phyloP scores from a whole-genome alignment of 2,113 vertebrate genomes.

The Cygnus atratus region DNA sequence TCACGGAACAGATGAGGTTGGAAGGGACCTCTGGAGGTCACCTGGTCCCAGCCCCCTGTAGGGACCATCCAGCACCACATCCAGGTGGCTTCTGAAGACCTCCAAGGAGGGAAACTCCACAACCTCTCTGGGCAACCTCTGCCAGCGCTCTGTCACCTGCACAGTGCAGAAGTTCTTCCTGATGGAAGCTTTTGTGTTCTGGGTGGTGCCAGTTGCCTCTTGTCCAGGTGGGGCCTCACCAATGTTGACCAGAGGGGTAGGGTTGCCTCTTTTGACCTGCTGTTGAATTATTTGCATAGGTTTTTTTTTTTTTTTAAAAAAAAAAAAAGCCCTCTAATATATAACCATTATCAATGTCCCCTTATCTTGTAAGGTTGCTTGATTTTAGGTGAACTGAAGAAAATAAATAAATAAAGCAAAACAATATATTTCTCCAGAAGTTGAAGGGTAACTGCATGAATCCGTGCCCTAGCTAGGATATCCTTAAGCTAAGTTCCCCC shows the following conservation, averaged over 20 bases:
- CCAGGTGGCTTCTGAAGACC: neutral
- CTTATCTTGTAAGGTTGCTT: neutral
- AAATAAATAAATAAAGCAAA: neutral
- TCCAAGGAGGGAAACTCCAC: neutral
- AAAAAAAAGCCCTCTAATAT: neutral
- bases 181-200: neutral
- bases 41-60: too few relatives aligned
- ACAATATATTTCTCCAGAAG: neutral
- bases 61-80: neutral
- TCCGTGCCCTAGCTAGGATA: neutral
- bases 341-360: neutral
- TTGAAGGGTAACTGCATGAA: neutral
- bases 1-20: neutral
- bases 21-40: neutral
- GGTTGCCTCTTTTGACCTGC: neutral
- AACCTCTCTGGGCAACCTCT: neutral
- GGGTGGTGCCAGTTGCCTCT: neutral
- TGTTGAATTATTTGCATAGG: neutral
- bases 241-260: neutral
- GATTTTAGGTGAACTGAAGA: neutral
- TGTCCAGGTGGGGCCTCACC: neutral
- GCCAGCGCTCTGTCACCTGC: neutral
- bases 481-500: neutral
- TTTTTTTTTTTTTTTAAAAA: neutral
- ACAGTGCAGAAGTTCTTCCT: neutral